Base-by-base conservation (phyloP, 1,140 invertebrate species). In the Hirudo medicinalis region DNA sequence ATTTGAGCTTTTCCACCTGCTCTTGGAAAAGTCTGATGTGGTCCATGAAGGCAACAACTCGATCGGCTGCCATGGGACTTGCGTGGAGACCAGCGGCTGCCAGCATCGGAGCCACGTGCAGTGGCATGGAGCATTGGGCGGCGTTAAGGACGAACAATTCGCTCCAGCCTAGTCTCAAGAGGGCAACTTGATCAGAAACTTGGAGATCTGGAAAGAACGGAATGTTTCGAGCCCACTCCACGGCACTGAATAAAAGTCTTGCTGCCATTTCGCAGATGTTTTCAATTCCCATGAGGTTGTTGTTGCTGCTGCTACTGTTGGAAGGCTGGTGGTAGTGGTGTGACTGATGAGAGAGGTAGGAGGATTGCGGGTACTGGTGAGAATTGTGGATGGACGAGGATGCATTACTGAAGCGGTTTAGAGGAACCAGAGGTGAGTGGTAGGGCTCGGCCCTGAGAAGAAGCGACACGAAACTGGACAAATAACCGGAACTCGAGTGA, bases 221-320 rank as follows among this genome's bases (percentile, higher is more conserved):
- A 79, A 97, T 97, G 82, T 95, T 96, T 76, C 92, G 87, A 74
- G 94, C 92, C 95, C 94, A 98, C 82, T 97, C 92, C 4, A 97
- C 94, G 8, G 94, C 94, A 43, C 90, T 92, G 85, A 97, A 97
- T 29, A 98, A 86, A 43, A 97, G 82, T 74, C 93, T 86, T 25
- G 94, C 94, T n/a, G 94, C 94, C 75, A 97, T 84, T 83, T 98
- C 94, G 84, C 94, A 97, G 78, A 97, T 96, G 83, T 93, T 95
- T 83, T 97, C 94, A 57, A 82, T 82, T 40, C 79, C 70, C 79
- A 78, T 70, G 19, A 70, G 53, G n/a, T 80, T 63, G 57, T 63
- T 63, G 80, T 80, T 72, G 79, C 77, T 20, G 79, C 77, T 76
- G 94, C 91, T 85, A 95, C 91, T 19, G 69, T 40, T 25, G 69